Conservation (phyloP, 2,888 invertebrate genomes). For the Aethes cnicana region DNA sequence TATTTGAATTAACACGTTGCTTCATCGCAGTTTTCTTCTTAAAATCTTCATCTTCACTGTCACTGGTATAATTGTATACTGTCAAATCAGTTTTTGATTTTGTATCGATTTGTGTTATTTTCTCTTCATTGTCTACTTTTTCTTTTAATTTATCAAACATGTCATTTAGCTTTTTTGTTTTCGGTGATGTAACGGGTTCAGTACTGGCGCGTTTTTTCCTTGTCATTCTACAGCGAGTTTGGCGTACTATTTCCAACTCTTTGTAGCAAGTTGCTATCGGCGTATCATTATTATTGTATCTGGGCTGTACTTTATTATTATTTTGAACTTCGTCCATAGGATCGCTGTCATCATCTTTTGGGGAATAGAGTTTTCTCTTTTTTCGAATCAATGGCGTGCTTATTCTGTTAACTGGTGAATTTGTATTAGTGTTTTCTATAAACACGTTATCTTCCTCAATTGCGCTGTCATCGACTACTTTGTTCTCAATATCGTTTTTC, state of each 20-base stretch:
- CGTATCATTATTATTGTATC: slow-evolving; percentile 42
- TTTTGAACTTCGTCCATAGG: slow-evolving; percentile 37
- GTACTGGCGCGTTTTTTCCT: slow-evolving; percentile 38
- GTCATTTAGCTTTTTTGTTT: slow-evolving; percentile 51
- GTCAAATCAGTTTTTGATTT: slow-evolving; percentile 38
- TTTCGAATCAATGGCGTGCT: slow-evolving; percentile 40
- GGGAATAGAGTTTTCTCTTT: slow-evolving; percentile 69
- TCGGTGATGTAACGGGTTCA: slow-evolving; percentile 46
- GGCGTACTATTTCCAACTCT: slow-evolving; percentile 59
- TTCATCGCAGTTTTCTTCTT: slow-evolving; percentile 44
- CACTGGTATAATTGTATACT: slow-evolving; percentile 61
- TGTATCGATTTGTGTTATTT: slow-evolving; percentile 36
- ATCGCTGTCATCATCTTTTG: slow-evolving; percentile 50
- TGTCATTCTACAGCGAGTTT: slow-evolving; percentile 43
- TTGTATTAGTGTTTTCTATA: slow-evolving; percentile 4
- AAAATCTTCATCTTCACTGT: slow-evolving; percentile 67
- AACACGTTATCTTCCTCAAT: not conserved
- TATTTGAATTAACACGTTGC: slow-evolving; percentile 44
- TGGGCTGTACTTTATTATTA: slow-evolving; percentile 36
- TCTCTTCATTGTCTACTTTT: slow-evolving; percentile 45
- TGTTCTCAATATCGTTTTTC: not conserved
- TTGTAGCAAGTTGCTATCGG: slow-evolving; percentile 55
- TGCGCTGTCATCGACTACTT: not conserved
- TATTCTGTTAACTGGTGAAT: slow-evolving; percentile 3
- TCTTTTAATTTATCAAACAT: slow-evolving; percentile 60